A percentile compares a stretch with the other conserved stretches of the same genome.
phyloP scores from a whole-genome alignment of 2,888 invertebrate species.

The Plebejus melissa region DNA sequence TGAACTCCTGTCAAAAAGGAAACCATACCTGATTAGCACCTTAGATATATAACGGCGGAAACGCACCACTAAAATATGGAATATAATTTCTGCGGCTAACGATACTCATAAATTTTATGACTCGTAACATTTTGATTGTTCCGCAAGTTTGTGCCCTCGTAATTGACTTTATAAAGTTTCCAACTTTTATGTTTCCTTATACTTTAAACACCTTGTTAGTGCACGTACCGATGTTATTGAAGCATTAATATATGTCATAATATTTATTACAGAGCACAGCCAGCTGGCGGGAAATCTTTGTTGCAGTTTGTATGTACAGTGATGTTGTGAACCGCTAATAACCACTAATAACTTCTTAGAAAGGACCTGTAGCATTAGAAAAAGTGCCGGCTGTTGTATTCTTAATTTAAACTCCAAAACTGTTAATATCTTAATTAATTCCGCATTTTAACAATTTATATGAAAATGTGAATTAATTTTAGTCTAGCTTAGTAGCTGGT shows the following conservation, averaged over 20 bases:
- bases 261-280: not conserved
- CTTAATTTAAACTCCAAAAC: too few relatives aligned
- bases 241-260: not conserved
- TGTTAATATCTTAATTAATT: too few relatives aligned
- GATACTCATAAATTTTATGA: slow-evolving; percentile 13
- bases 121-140: slow-evolving; percentile 26
- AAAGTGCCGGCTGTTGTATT: too few relatives aligned
- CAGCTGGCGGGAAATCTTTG: not conserved
- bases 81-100: slow-evolving; percentile 9
- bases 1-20: too few relatives aligned
- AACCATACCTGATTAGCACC: too few relatives aligned
- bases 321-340: too few relatives aligned
- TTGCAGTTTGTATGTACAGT: not conserved
- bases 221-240: not conserved
- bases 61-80: not conserved
- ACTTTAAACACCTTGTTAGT: slow-evolving; percentile 4
- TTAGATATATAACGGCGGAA: too few relatives aligned
- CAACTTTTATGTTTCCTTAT: not conserved
- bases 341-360: too few relatives aligned
- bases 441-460: too few relatives aligned
- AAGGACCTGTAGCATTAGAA: too few relatives aligned
- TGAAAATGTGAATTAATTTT: too few relatives aligned
- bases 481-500: too few relatives aligned
- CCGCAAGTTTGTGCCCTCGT: slow-evolving; percentile 25
- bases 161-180: slow-evolving; percentile 25